phyloP scores from a whole-genome alignment of 2,888 invertebrate genomes.

The Tineola bisselliella region DNA sequence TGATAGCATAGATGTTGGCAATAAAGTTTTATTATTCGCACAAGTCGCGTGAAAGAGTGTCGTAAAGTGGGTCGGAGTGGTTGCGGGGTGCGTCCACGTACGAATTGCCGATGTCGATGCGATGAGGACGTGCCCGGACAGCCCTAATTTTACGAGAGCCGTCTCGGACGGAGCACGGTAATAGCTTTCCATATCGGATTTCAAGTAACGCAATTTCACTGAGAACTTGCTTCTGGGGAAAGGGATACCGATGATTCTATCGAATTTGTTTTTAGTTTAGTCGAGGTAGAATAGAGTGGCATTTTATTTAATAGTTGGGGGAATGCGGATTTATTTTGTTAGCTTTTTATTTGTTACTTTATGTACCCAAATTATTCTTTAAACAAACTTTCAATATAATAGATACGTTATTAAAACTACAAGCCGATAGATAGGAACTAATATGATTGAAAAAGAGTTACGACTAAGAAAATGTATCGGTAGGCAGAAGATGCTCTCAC shows the following conservation, averaged over 20 bases:
- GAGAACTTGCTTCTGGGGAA: conserved; percentile 6
- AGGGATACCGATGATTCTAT: background rate
- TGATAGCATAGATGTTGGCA: conserved; percentile 49
- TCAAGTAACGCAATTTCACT: conserved; percentile 49
- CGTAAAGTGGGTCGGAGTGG: conserved; percentile 18
- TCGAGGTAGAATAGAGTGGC: too few relatives aligned
- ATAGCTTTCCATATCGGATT: conserved; percentile 50
- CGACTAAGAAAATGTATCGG: too few relatives aligned
- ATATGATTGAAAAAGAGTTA: too few relatives aligned
- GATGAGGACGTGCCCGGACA: conserved; percentile 14
- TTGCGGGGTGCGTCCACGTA: conserved; percentile 20
- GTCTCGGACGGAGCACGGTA: conserved; percentile 5
- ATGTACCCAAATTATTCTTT: conserved; percentile 13
- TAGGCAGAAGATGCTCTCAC: too few relatives aligned
- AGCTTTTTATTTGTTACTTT: background rate
- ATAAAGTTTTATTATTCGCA: conserved; percentile 54
- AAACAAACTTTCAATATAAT: too few relatives aligned
- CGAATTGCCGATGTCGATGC: conserved; percentile 17
- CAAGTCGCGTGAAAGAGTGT: conserved; percentile 38
- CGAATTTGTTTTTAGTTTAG: conserved; percentile 1
- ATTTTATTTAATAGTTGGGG: too few relatives aligned
- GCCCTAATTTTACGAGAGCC: conserved; percentile 14
- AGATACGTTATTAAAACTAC: too few relatives aligned
- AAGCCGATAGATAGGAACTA: too few relatives aligned
- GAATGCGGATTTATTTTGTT: too few relatives aligned